Evolutionary conservation across 1,140 invertebrate genomes (phyloP), one percentile per base, ranked within the genome.

Genomic region (Drosophila watanabei): DNA sequence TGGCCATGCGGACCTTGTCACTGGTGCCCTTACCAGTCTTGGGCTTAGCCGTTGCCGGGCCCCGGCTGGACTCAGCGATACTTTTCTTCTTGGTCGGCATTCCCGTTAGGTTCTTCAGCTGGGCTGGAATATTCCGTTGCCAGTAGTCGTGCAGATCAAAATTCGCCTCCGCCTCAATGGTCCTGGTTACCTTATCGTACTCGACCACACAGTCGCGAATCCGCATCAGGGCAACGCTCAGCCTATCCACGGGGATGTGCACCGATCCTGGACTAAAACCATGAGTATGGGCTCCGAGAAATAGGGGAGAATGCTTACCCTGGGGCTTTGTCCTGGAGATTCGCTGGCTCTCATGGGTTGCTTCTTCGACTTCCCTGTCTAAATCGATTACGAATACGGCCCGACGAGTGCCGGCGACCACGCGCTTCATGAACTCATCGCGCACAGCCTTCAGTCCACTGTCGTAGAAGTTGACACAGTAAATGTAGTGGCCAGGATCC

Each of bases 381-480:
- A 89, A 14, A 41, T 89, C 87, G 33, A 89, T 82, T 5, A 86
- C 82, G 37, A 91, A 89, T 1, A 89, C 35, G 4, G 76, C 71
- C 14, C 82, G 64, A 10, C 86, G 82, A 16, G 64, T 14, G 1
- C 86, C 86, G 7, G 46, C 30, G 35, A 57, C 61, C 5, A 82
- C 43, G 35, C 88, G 68, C 5, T 80, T 79, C 1, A 89, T 46
- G 10, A 71, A 89, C 64, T 86, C 86, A 56, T 89, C 63, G 0
- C 86, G 75, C n/a, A 91, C 64, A 18, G 82, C 87, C 32, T 5
- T 60, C 16, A 89, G 51, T 0, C 86, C 82, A 11, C 65, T 86
- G 43, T 89, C 86, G 32, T 89, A 77, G 54, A 89, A 89, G n/a
- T 91, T 86, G 5, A 89, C 13, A 37, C 85, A 88, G 57, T 81